Base-by-base conservation (phyloP, 2,113 vertebrate genomes). In the Odobenus rosmarus region DNA sequence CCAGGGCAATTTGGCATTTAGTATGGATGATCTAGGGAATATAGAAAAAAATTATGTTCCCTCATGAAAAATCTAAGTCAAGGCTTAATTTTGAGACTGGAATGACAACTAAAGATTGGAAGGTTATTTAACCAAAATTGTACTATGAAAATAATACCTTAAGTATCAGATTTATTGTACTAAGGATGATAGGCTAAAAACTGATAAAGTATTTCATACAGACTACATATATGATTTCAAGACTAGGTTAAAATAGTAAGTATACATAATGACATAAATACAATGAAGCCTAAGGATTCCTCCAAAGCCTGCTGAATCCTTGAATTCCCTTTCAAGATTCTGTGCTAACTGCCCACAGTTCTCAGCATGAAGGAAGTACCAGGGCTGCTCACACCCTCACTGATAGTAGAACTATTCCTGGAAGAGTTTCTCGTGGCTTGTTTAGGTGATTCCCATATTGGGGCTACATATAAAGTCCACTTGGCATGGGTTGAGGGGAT, bases 81-180 rank as follows among this genome's bases (percentile, higher is more conserved):
- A 71, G 64, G 28, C 24, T 96, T 74, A 74, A 79, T 36, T 89
- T 1, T n/a, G 23, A 88, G 90, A 67, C n/a, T 82, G 7, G 33
- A 95, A 96, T 81, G 67, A 76, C 18, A 82, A 95, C 11, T 7
- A 90, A 72, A 51, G 49, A 82, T 74, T 62, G 12, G 77, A 85
- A 94, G 90, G n/a, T 19, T 49, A 92, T 28, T 33, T 42, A 24
- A 72, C 12, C 18, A 1, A 93, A 96, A 77, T 36, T 39, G 85
- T 89, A 92, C 51, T 96, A 61, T 95, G 39, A 85, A 91, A 86
- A 92, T 7, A 77, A 71, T 72, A 74, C 46, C 90, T 91, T 85
- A 95, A 51, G 57, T 82, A 7, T 79, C 46, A 83, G 61, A 84
- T 90, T 80, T 46, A 95, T 28, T 77, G 2, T 67, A 83, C 31